Percentiles rank a stretch among this genome's conserved stretches.
These are phyloP conservation scores for Tachystola acroxantha DNA, from an alignment of 2,888 invertebrate species.

Conservation along the genomic window DNA sequence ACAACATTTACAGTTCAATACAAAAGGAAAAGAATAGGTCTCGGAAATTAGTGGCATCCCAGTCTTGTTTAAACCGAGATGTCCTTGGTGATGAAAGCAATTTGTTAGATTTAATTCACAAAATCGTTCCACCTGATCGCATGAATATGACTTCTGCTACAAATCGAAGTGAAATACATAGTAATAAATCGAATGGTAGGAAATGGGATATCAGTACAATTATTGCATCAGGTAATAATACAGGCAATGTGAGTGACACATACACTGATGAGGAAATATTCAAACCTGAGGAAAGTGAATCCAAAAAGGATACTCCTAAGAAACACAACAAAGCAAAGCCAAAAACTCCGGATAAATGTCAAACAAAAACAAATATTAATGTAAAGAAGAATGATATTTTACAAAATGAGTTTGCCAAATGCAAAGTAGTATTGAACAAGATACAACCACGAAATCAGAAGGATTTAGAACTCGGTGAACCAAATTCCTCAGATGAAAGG, in stretches of 20 bases:
- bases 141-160: slow-evolving; percentile 46
- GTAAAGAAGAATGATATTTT: background rate
- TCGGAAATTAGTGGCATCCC: slow-evolving; percentile 51
- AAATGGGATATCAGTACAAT: slow-evolving; percentile 55
- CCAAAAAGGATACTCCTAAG: slow-evolving; percentile 12
- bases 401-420: slow-evolving; percentile 10
- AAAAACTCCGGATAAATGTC: too few relatives aligned
- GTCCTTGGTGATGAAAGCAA: slow-evolving; percentile 43
- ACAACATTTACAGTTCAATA: slow-evolving; percentile 32
- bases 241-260: slow-evolving; percentile 52
- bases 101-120: slow-evolving; percentile 58
- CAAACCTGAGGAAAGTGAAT: slow-evolving; percentile 14
- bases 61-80: slow-evolving; percentile 55
- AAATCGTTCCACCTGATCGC: slow-evolving; percentile 55
- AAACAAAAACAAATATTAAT: slow-evolving; percentile 1
- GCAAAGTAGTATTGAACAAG: slow-evolving; percentile 19
- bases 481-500: slow-evolving; percentile 7
- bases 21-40: slow-evolving; percentile 54
- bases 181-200: slow-evolving; percentile 28
- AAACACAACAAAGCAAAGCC: slow-evolving; percentile 4
- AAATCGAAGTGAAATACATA: slow-evolving; percentile 29
- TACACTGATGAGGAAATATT: slow-evolving; percentile 67
- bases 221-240: slow-evolving; percentile 39
- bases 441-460: slow-evolving; percentile 3
- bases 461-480: too few relatives aligned